Evolutionary conservation across 2,888 invertebrate species (phyloP).

Genomic region (Meloe dianella): DNA sequence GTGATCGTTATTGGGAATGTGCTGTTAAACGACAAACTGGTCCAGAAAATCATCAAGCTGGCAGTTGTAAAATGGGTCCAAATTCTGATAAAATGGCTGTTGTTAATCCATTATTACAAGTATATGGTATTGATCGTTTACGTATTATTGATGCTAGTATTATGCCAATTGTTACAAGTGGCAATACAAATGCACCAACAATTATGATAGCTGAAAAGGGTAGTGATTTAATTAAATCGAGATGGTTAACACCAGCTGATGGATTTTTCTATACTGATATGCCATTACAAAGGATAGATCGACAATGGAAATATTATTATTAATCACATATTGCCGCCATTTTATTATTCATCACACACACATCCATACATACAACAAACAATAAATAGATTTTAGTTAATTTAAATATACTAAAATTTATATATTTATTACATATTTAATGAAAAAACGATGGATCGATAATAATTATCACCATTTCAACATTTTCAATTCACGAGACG

Average conservation of each 20-base stretch:
- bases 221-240: slow-evolving; percentile 69
- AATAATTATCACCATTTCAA: too few relatives aligned
- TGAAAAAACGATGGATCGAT: too few relatives aligned
- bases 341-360: too few relatives aligned
- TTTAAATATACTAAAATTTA: too few relatives aligned
- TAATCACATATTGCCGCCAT: too few relatives aligned
- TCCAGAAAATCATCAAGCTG: slow-evolving; percentile 71
- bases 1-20: slow-evolving; percentile 69
- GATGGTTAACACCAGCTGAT: slow-evolving; percentile 62
- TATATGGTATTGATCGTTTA: slow-evolving; percentile 69
- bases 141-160: slow-evolving; percentile 75
- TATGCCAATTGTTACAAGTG: slow-evolving; percentile 70
- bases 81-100: slow-evolving; percentile 64
- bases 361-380: too few relatives aligned
- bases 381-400: too few relatives aligned
- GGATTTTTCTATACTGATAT: slow-evolving; percentile 54
- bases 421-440: too few relatives aligned
- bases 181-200: slow-evolving; percentile 73
- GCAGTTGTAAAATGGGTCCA: slow-evolving; percentile 70
- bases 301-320: slow-evolving; percentile 47
- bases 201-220: slow-evolving; percentile 74
- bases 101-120: slow-evolving; percentile 63
- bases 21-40: slow-evolving; percentile 66
- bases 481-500: too few relatives aligned
- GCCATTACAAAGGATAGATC: slow-evolving; percentile 52